Percentiles rank a stretch among this genome's conserved stretches.
Evolutionary conservation across 2,888 invertebrate species (phyloP).

Genomic region (Agrotis exclamationis): DNA sequence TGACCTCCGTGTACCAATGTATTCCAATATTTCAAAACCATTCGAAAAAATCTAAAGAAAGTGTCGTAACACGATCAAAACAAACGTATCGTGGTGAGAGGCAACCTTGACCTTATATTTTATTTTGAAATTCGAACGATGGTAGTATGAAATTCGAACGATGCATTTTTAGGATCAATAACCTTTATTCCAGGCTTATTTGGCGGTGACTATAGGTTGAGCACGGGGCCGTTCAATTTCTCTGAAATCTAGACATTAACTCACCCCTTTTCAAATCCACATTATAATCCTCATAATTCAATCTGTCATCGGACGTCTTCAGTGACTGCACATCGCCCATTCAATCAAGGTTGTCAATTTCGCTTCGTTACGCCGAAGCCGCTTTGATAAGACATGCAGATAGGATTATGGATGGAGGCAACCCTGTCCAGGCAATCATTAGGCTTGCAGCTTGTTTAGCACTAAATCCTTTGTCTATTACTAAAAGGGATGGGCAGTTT

Average conservation of each 20-base stretch:
- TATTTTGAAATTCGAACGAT: too few relatives aligned
- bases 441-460: conserved; percentile 76
- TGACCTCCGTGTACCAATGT: too few relatives aligned
- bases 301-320: conserved; percentile 62
- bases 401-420: conserved; percentile 78
- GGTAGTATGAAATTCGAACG: too few relatives aligned
- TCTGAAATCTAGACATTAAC: not conserved
- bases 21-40: too few relatives aligned
- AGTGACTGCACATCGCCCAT: conserved; percentile 55
- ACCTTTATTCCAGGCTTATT: too few relatives aligned
- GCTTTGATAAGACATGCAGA: conserved; percentile 88
- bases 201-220: too few relatives aligned
- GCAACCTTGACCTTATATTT: too few relatives aligned
- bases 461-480: conserved; percentile 84
- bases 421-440: conserved; percentile 73
- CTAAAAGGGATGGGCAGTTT: conserved; percentile 63
- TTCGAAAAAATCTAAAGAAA: too few relatives aligned
- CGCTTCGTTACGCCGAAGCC: conserved; percentile 77
- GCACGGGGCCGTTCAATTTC: too few relatives aligned
- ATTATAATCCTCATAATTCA: conserved; percentile 56
- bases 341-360: conserved; percentile 82
- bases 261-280: conserved; percentile 18
- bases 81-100: too few relatives aligned
- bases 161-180: too few relatives aligned
- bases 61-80: too few relatives aligned